These are phyloP conservation scores for Andrena minutula DNA, from an alignment of 2,888 invertebrate genomes.

Conservation along the genomic window DNA sequence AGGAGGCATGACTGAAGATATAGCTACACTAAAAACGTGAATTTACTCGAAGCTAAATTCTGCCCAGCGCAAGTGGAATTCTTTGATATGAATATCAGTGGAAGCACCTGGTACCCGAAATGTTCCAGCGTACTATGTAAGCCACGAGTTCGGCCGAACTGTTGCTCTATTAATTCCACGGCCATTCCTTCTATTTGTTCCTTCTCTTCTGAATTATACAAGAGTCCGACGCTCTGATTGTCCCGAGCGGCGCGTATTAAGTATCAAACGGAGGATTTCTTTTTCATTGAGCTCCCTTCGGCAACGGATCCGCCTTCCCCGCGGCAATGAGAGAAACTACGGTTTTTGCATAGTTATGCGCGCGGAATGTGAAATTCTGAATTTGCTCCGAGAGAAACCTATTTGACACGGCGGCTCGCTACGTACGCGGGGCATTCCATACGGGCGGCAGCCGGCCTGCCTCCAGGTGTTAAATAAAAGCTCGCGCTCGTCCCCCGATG, in stretches of 20 bases:
- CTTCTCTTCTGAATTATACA: conserved; percentile 10
- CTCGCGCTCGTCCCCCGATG: conserved; percentile 19
- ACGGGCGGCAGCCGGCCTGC: neutral
- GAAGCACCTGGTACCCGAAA: too few relatives aligned
- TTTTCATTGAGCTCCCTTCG: neutral
- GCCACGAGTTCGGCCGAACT: neutral
- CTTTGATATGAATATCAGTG: too few relatives aligned
- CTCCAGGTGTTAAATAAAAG: conserved; percentile 51
- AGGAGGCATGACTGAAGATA: too few relatives aligned
- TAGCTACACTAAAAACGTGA: too few relatives aligned
- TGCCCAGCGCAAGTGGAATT: too few relatives aligned
- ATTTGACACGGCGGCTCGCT: conserved; percentile 41
- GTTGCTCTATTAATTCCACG: conserved; percentile 10
- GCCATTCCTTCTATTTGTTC: neutral
- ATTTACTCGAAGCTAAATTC: too few relatives aligned
- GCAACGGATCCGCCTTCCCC: neutral
- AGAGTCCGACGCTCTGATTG: conserved; percentile 1
- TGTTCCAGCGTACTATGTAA: neutral
- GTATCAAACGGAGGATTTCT: conserved; percentile 1
- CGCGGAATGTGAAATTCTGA: conserved; percentile 70
- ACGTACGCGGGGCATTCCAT: conserved; percentile 21
- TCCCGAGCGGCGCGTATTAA: neutral
- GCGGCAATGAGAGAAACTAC: conserved; percentile 39
- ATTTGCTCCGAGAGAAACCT: conserved; percentile 67
- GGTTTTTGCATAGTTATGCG: conserved; percentile 64